These are phyloP conservation scores for Musca domestica DNA, from an alignment of 1,140 invertebrate genomes.

Conservation along the genomic window DNA sequence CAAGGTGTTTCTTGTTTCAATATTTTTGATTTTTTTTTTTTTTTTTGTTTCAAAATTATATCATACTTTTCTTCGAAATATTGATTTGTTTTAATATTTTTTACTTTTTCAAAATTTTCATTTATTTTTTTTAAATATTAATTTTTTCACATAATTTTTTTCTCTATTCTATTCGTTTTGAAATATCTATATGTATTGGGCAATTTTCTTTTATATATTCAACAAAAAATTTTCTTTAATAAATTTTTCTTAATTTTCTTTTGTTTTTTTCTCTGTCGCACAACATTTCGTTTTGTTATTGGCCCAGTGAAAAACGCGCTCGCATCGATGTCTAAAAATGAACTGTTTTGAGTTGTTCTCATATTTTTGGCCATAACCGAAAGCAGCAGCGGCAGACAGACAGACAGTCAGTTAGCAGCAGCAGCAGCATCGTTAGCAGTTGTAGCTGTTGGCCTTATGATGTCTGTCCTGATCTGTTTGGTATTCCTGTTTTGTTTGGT, in stretches of 20 bases:
- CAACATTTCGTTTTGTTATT: slow-evolving; percentile 8
- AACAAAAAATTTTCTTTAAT: too few relatives aligned
- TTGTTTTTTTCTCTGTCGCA: background rate
- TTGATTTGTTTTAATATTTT: slow-evolving; percentile 8
- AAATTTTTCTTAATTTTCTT: background rate
- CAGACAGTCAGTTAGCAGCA: too few relatives aligned
- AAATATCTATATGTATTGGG: background rate
- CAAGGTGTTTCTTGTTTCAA: slow-evolving; percentile 5
- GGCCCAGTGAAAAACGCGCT: background rate
- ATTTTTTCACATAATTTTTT: slow-evolving; percentile 3
- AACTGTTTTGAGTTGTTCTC: slow-evolving; percentile 18
- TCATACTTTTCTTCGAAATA: background rate
- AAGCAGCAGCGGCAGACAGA: too few relatives aligned
- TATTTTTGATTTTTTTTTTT: background rate
- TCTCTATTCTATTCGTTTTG: background rate
- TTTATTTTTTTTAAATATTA: background rate
- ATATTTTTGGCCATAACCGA: too few relatives aligned
- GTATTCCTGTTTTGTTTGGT: too few relatives aligned
- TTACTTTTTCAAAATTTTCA: background rate
- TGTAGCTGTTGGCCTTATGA: too few relatives aligned
- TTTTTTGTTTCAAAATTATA: slow-evolving; percentile 3
- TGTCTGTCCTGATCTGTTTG: too few relatives aligned
- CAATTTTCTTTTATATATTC: background rate
- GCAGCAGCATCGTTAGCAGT: too few relatives aligned
- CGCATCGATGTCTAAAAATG: slow-evolving; percentile 26